Base-by-base conservation (phyloP, 2,797 vertebrate genomes). In the Meda fulgida region DNA sequence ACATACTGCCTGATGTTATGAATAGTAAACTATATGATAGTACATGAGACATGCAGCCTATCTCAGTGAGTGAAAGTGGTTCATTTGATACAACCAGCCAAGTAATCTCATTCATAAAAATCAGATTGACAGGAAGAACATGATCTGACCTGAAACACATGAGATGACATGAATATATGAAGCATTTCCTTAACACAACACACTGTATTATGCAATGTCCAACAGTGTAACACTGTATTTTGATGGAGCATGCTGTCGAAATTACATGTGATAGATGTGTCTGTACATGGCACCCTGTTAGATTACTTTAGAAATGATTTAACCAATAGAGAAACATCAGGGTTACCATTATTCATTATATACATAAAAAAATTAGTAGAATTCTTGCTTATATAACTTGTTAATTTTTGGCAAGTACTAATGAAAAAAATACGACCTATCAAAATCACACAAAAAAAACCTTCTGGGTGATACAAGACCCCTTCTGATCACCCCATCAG, bases 31-130 rank as follows among this genome's bases (percentile, higher is more conserved):
- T 36, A 26, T 23, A 48, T 10, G 29, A 60, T 7, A 34, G 21
- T 34, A 71, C 13, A 26, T 5, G 38, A 65, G 53, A 63, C 14
- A 36, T n/a, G 38, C 29, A 46, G 19, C 6, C 51, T 34, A 55
- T 34, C 29, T 13, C 5, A 26, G 29, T 29, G 21, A 65, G 8
- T 19, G 6, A 66, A 53, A 65, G 43, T 55, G 9, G 31, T 55
- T 53, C 9, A 70, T 70, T 36, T 80, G 65, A 80, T 51, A 51
- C 29, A 67, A 66, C 46, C 71, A 51, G 58, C 40, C 18, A 51
- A 76, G 58, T 29, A 51, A 66, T 51, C n/a, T 38, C 43, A 51
- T 83, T 51, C 43, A 83, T 53, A 21, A 83, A 75, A 82, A 75
- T 63, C 16, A 0, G 16, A 65, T 11, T 21, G 55, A 76, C 43